A percentile compares a stretch with the other conserved stretches of the same genome.
Evolutionary conservation across 2,797 vertebrate genomes (phyloP).

Genomic region (Vireo griseus): DNA sequence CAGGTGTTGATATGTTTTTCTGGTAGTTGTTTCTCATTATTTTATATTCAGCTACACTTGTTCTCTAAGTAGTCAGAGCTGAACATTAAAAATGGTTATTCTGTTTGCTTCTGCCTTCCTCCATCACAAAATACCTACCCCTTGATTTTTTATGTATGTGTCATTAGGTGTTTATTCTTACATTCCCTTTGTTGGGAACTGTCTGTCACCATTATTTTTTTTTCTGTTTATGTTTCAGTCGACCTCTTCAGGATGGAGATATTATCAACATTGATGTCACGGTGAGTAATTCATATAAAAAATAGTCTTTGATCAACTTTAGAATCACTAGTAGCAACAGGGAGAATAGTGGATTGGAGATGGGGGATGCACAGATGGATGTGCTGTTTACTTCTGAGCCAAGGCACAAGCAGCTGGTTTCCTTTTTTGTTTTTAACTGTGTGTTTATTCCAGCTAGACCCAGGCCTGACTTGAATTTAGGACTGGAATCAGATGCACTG

Average conservation of each 20-base stretch:
- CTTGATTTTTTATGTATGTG: constrained; percentile 73
- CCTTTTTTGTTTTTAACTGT: constrained; percentile 84
- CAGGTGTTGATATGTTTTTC: constrained; percentile 35
- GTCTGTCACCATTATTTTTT: constrained; percentile 72
- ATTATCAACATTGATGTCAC: constrained; percentile 89
- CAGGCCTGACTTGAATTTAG: constrained; percentile 86
- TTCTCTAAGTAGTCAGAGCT: constrained; percentile 65
- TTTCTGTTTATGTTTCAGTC: constrained; percentile 78
- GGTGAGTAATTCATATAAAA: constrained; percentile 81
- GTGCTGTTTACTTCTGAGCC: constrained; percentile 88
- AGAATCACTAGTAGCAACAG: constrained; percentile 80
- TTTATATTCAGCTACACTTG: constrained; percentile 62
- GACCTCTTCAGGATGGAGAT: constrained; percentile 84
- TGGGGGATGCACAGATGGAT: constrained; percentile 82
- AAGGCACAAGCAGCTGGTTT: constrained; percentile 87
- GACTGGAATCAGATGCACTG: constrained; percentile 92
- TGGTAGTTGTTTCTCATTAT: constrained; percentile 55
- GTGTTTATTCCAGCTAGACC: constrained; percentile 86
- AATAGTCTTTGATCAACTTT: constrained; percentile 85
- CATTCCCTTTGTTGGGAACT: constrained; percentile 78
- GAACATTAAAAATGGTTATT: constrained; percentile 75
- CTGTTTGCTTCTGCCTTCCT: constrained; percentile 67
- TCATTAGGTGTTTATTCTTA: constrained; percentile 82
- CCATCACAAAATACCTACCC: constrained; percentile 60
- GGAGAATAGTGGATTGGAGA: constrained; percentile 87